These are phyloP conservation scores for Tetragonula carbonaria DNA, from an alignment of 2,888 invertebrate genomes.

Conservation along the genomic window DNA sequence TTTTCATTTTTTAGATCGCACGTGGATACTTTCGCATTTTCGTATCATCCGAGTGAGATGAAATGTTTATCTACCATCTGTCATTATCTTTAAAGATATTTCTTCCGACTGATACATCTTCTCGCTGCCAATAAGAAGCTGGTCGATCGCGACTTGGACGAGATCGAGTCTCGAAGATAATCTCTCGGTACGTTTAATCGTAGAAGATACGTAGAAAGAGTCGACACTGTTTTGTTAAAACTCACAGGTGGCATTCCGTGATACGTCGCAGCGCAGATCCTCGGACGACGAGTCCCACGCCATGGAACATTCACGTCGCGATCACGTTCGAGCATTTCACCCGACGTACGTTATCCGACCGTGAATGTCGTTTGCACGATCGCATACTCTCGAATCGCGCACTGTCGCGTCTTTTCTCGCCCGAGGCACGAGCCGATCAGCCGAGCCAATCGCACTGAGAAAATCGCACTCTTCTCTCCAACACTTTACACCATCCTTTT, in stretches of 20 bases:
- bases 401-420: slow-evolving; percentile 51
- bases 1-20: too few relatives aligned
- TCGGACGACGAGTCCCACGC: slow-evolving; percentile 62
- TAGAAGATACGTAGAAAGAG: background rate
- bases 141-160: background rate
- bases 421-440: slow-evolving; percentile 48
- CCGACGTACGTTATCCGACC: slow-evolving; percentile 46
- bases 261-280: slow-evolving; percentile 54
- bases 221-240: slow-evolving; percentile 41
- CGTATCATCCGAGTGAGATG: too few relatives aligned
- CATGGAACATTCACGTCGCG: slow-evolving; percentile 67
- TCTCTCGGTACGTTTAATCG: background rate
- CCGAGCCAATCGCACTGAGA: slow-evolving; percentile 37
- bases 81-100: too few relatives aligned
- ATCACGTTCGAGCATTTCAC: slow-evolving; percentile 70
- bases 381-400: slow-evolving; percentile 37
- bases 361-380: slow-evolving; percentile 54
- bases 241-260: slow-evolving; percentile 66
- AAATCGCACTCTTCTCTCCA: slow-evolving; percentile 15
- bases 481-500: background rate
- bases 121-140: background rate
- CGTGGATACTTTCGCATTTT: too few relatives aligned
- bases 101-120: background rate
- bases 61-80: too few relatives aligned
- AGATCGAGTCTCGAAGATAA: background rate